A percentile compares a stretch with the other conserved stretches of the same genome.
These are phyloP conservation scores for Pedionomus torquatus DNA, from an alignment of 2,113 vertebrate species.

Conservation along the genomic window DNA sequence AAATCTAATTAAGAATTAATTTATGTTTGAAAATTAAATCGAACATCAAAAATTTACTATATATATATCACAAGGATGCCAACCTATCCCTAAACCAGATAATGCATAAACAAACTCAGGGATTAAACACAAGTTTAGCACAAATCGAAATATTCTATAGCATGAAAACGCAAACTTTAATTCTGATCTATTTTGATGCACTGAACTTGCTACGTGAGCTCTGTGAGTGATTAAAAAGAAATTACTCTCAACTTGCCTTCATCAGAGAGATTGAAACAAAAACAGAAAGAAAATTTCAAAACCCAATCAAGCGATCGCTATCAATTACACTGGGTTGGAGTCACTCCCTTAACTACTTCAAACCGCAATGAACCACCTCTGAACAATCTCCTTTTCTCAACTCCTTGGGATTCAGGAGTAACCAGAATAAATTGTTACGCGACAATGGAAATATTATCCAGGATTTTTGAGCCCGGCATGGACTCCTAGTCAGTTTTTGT, in stretches of 20 bases:
- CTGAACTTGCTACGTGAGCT: neutral
- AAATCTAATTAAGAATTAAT: neutral
- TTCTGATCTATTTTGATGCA: neutral
- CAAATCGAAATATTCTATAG: neutral
- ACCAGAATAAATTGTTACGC: neutral
- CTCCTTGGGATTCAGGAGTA: neutral
- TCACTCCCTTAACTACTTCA: neutral
- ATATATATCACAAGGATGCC: neutral
- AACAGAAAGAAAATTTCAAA: neutral
- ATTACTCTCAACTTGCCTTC: neutral
- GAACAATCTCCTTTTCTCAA: neutral
- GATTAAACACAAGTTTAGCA: neutral
- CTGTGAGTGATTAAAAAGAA: neutral
- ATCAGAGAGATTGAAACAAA: neutral
- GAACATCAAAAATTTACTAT: neutral
- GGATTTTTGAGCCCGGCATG: neutral
- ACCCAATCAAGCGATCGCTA: neutral
- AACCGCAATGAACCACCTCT: neutral
- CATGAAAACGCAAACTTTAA: neutral
- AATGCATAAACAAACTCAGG: neutral
- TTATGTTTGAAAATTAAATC: neutral
- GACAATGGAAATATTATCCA: neutral
- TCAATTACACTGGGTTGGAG: neutral
- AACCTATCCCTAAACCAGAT: neutral
- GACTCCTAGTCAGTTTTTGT: neutral